phyloP scores from a whole-genome alignment of 2,113 vertebrate species.

The Mohoua ochrocephala region DNA sequence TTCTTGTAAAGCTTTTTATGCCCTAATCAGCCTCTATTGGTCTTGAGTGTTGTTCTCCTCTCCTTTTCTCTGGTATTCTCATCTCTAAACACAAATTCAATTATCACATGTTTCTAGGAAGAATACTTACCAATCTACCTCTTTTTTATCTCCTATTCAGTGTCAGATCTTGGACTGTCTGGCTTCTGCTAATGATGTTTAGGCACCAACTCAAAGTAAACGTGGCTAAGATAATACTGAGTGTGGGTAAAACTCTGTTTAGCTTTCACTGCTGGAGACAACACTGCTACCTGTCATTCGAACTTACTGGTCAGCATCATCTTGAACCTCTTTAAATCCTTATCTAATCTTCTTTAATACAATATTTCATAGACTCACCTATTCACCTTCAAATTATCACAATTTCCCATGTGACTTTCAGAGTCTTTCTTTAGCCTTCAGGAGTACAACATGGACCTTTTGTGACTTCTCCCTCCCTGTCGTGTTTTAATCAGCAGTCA shows the following conservation, averaged over 20 bases:
- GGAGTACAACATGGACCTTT: neutral
- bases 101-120: neutral
- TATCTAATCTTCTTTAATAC: neutral
- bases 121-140: neutral
- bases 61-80: neutral
- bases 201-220: neutral
- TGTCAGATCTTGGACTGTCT: neutral
- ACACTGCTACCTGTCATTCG: neutral
- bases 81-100: neutral
- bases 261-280: neutral
- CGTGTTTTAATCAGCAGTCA: accelerated
- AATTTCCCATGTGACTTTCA: neutral
- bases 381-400: neutral
- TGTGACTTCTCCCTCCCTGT: neutral
- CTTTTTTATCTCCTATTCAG: neutral
- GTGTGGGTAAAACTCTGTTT: neutral
- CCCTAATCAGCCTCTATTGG: neutral
- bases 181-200: neutral
- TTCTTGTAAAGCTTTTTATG: neutral
- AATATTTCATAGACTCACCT: neutral
- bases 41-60: neutral
- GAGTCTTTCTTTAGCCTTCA: neutral
- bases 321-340: neutral
- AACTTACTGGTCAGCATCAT: neutral
- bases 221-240: neutral